Evolutionary conservation across 2,888 invertebrate species (phyloP).

Genomic region (Heliconius ethilla): DNA sequence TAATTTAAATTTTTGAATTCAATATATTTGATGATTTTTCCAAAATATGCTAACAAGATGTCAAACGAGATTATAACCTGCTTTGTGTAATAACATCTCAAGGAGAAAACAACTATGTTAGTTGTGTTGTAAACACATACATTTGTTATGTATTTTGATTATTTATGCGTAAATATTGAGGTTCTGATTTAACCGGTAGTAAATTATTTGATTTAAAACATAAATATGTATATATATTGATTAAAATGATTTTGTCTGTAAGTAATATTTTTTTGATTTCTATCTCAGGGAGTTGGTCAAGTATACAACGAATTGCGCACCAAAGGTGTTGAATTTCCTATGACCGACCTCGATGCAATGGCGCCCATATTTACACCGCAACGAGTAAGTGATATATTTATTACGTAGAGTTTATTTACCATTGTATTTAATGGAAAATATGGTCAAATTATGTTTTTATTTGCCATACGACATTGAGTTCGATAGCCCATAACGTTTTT

Average conservation of each 20-base stretch:
- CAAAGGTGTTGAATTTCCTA: slow-evolving; percentile 99
- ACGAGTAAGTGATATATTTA: slow-evolving; percentile 82
- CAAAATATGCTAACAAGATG: background rate
- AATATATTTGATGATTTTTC: background rate
- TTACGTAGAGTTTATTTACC: background rate
- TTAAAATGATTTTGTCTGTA: background rate
- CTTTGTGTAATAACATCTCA: slow-evolving; percentile 1
- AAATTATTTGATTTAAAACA: too few relatives aligned
- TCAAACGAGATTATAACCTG: slow-evolving; percentile 8
- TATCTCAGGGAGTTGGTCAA: slow-evolving; percentile 90
- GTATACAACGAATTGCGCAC: slow-evolving; percentile 96
- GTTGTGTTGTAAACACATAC: background rate
- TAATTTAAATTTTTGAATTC: too few relatives aligned
- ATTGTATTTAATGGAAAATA: background rate
- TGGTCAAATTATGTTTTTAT: background rate
- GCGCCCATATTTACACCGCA: slow-evolving; percentile 97
- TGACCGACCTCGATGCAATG: slow-evolving; percentile 95
- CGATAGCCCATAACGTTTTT: background rate
- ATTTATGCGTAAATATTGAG: background rate
- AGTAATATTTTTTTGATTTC: background rate
- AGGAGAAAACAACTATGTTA: slow-evolving; percentile 1
- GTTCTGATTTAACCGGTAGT: background rate
- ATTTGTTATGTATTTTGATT: background rate
- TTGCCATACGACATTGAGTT: too few relatives aligned
- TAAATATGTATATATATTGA: too few relatives aligned